Evolutionary conservation across 2,797 vertebrate genomes (phyloP).

Genomic region (Basileuterus tristriatus): DNA sequence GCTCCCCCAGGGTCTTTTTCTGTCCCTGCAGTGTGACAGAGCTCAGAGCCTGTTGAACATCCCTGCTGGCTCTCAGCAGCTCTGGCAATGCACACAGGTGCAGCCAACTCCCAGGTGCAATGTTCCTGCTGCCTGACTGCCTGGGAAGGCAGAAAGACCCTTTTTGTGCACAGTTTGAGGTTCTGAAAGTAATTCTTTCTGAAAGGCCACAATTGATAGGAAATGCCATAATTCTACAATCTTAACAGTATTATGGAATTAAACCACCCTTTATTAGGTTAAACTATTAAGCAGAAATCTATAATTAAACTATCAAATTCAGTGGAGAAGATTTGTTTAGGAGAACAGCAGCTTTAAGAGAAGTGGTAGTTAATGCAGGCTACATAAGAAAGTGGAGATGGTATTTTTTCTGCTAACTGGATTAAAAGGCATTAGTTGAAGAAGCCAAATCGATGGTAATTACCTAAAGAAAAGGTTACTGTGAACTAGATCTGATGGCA

Average conservation of each 20-base stretch:
- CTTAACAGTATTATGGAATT: background rate
- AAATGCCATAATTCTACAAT: background rate
- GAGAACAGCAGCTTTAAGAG: background rate
- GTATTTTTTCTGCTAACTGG: background rate
- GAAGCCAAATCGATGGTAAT: background rate
- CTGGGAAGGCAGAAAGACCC: background rate
- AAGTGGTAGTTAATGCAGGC: background rate
- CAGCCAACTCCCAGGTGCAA: background rate
- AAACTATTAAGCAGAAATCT: background rate
- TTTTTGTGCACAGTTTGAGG: background rate
- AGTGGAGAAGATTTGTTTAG: background rate
- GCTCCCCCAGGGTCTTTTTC: rapidly evolving
- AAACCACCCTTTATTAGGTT: background rate
- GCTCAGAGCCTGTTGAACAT: background rate
- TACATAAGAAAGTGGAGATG: background rate
- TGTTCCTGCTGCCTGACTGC: background rate
- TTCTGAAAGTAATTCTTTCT: background rate
- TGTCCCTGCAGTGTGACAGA: background rate
- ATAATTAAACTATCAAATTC: background rate
- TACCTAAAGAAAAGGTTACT: background rate
- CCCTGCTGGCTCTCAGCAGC: background rate
- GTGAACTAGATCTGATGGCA: background rate
- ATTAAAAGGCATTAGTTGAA: background rate
- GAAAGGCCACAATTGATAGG: background rate
- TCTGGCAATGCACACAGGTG: background rate